These are phyloP conservation scores for Setipinna tenuifilis DNA, from an alignment of 2,797 vertebrate species.

Conservation along the genomic window DNA sequence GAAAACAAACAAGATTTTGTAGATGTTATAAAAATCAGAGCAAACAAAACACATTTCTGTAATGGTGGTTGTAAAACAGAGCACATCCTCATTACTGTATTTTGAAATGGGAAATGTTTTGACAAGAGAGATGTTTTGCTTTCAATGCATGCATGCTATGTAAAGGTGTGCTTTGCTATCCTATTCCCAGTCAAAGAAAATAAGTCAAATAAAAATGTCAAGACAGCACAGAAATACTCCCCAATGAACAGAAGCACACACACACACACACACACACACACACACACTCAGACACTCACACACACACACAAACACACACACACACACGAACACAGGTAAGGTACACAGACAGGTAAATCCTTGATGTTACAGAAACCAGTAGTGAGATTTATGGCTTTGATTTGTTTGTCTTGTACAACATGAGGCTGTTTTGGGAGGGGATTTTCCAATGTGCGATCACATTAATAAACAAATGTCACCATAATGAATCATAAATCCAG, in stretches of 20 bases:
- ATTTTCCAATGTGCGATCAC: background rate
- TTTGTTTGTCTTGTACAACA: constrained; percentile 23
- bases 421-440: constrained; percentile 16
- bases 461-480: constrained; percentile 24
- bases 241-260: background rate
- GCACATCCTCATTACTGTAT: background rate
- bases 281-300: background rate
- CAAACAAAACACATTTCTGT: constrained; percentile 16
- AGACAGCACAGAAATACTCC: background rate
- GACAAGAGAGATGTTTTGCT: constrained; percentile 14
- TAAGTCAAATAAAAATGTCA: constrained; percentile 21
- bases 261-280: background rate
- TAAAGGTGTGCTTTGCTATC: background rate
- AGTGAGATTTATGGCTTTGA: constrained; percentile 21
- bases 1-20: background rate
- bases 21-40: constrained; percentile 3
- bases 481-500: constrained; percentile 30
- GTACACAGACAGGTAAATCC: constrained; percentile 16
- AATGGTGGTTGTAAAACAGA: constrained; percentile 19
- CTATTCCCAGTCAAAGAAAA: background rate
- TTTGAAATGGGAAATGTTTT: constrained; percentile 15
- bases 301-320: background rate
- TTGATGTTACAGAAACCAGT: constrained; percentile 13
- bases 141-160: background rate
- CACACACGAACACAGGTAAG: background rate